phyloP scores from a whole-genome alignment of 2,113 vertebrate species.

The Otolemur garnettii region DNA sequence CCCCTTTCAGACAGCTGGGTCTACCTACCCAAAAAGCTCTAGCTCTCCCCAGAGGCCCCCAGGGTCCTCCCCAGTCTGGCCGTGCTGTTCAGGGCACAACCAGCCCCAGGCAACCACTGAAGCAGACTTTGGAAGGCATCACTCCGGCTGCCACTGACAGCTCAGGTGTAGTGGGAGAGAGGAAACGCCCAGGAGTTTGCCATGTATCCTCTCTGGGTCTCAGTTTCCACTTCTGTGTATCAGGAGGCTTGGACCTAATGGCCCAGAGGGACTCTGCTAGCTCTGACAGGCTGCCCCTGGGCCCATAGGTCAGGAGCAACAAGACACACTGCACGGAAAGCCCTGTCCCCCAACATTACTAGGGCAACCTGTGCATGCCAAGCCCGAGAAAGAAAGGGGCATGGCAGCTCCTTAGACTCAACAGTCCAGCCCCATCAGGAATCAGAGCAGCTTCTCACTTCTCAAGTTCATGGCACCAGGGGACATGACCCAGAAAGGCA shows the following conservation, averaged over 20 bases:
- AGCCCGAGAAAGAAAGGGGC: background rate
- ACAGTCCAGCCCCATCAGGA: background rate
- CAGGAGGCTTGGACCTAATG: background rate
- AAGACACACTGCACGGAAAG: background rate
- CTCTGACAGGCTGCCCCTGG: background rate
- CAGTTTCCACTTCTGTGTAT: background rate
- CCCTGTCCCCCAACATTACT: background rate
- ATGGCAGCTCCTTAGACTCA: background rate
- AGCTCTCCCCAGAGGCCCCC: background rate
- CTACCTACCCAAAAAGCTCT: background rate
- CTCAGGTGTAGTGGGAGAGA: background rate
- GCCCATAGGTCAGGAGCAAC: background rate
- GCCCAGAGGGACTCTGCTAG: background rate
- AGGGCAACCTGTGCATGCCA: background rate
- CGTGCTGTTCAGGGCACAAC: background rate
- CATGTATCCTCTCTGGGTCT: background rate
- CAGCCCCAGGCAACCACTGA: background rate
- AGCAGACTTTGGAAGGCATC: background rate
- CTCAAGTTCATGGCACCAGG: background rate
- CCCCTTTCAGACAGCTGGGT: background rate
- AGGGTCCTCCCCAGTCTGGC: background rate
- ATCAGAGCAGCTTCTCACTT: slow-evolving; percentile 19
- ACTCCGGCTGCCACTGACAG: background rate
- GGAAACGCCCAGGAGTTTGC: background rate
- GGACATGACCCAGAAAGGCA: slow-evolving; percentile 79